Base-by-base conservation (phyloP, 2,797 vertebrate species). In the Acropternis orthonyx region DNA sequence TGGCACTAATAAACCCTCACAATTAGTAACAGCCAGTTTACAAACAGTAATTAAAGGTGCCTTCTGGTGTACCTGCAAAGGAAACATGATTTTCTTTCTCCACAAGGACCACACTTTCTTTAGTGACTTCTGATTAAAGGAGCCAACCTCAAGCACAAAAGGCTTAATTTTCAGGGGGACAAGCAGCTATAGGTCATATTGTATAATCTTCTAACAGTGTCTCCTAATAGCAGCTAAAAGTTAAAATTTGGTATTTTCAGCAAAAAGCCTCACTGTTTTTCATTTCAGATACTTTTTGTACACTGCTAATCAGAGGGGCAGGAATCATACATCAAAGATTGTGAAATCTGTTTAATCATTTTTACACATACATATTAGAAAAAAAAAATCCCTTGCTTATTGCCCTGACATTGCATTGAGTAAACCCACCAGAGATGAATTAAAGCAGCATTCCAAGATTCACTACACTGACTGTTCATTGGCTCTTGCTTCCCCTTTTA, bases 21-120 rank as follows among this genome's bases (percentile, higher is more conserved):
- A 43, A 58, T 72, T 28, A 69, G 65, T 37, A 85, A 61, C 61
- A 93, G 72, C 15, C 90, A 58, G 56, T 94, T 83, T 79, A 88
- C 79, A 95, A 92, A 95, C 77, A 88, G 63, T 90, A 92, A 95
- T 95, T 95, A 95, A 73, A 63, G 73, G 24, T 80, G 72, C 81
- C 92, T 91, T 44, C 88, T 92, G 82, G 61, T 85, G 51, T 80
- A 92, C 76, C 94, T 95, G 85, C 48, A 39, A 90, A 88, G 66
- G 78, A 76, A 92, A 86, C 32, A 30, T 23, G 30, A 63, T 37
- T 90, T 90, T 82, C 1, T 1, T 32, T 91, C 75, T 91, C 79
- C 69, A 91, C 63, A 72, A 93, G 75, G 85, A 85, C 41, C 28
- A 19, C 32, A 63, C 71, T 81, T 91, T 71, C 66, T 88, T 88